phyloP scores from a whole-genome alignment of 2,888 invertebrate species.

The Heliconius sara region DNA sequence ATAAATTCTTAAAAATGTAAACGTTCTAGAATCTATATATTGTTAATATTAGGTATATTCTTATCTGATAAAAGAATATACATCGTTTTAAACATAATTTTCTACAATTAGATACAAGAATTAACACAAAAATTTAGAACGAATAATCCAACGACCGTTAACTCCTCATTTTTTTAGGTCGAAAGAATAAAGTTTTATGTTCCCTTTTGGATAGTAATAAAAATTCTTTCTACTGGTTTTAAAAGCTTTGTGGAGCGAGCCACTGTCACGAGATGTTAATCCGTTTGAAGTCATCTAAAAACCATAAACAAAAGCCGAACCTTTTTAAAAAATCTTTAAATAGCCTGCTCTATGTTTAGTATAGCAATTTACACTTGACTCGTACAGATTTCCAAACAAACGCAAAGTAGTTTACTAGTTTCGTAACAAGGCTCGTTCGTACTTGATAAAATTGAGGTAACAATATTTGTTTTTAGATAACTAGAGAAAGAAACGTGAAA shows the following conservation, averaged over 20 bases:
- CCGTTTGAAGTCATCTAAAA: slow-evolving; percentile 59
- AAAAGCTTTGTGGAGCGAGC: slow-evolving; percentile 67
- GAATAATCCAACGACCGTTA: slow-evolving; percentile 55
- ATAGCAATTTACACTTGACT: slow-evolving; percentile 57
- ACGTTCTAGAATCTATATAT: background rate
- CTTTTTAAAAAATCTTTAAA: slow-evolving; percentile 57
- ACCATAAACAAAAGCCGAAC: slow-evolving; percentile 58
- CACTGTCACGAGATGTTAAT: slow-evolving; percentile 63
- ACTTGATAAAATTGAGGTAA: slow-evolving; percentile 68
- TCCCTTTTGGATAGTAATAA: slow-evolving; percentile 68
- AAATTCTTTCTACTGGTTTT: slow-evolving; percentile 72
- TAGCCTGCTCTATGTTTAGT: slow-evolving; percentile 51
- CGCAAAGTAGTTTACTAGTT: slow-evolving; percentile 50
- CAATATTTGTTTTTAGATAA: slow-evolving; percentile 79
- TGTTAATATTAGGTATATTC: background rate
- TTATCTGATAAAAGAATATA: background rate
- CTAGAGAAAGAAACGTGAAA: slow-evolving; percentile 71
- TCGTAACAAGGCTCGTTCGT: slow-evolving; percentile 64
- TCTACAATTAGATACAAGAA: background rate
- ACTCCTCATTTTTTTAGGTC: slow-evolving; percentile 61
- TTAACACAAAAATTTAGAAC: slow-evolving; percentile 11
- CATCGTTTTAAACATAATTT: background rate
- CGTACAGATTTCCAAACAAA: slow-evolving; percentile 45
- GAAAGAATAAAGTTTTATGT: slow-evolving; percentile 73
- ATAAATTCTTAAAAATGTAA: background rate